These are phyloP conservation scores for Pyralis farinalis DNA, from an alignment of 2,888 invertebrate species.

Conservation along the genomic window DNA sequence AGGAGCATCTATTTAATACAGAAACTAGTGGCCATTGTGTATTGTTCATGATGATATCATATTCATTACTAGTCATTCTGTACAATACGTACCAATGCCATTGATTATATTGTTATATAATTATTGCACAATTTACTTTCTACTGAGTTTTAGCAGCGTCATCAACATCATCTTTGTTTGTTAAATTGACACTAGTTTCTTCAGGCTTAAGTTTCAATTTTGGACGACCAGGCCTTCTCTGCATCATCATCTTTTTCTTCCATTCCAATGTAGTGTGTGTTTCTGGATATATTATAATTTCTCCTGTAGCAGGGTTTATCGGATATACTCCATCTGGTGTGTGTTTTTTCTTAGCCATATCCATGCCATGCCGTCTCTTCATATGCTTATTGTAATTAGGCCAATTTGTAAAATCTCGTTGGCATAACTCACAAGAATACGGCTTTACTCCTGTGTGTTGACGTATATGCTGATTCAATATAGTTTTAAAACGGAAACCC, in stretches of 20 bases:
- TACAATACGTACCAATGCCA: too few species aligned
- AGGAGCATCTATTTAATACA: too few species aligned
- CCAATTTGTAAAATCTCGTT: slow-evolving; percentile 86
- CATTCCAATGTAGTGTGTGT: slow-evolving; percentile 43
- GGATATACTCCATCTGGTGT: slow-evolving; percentile 60
- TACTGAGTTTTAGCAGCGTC: background rate
- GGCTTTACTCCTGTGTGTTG: slow-evolving; percentile 85
- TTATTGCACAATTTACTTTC: too few species aligned
- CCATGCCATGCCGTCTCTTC: slow-evolving; percentile 85
- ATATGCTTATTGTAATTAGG: slow-evolving; percentile 90
- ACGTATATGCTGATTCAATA: slow-evolving; percentile 84
- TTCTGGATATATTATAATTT: slow-evolving; percentile 34
- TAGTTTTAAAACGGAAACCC: slow-evolving; percentile 85
- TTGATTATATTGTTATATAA: too few species aligned
- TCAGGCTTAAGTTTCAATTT: slow-evolving; percentile 7
- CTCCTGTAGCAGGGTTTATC: slow-evolving; percentile 44
- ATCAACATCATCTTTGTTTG: background rate
- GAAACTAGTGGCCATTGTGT: too few species aligned
- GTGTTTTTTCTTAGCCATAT: slow-evolving; percentile 48
- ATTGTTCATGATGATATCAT: too few species aligned
- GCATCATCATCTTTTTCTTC: slow-evolving; percentile 41
- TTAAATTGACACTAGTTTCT: background rate
- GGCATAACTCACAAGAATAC: slow-evolving; percentile 85
- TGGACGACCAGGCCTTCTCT: slow-evolving; percentile 26
- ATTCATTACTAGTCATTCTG: too few species aligned